Percentiles rank a stretch among this genome's conserved stretches.
phyloP scores from a whole-genome alignment of 2,888 invertebrate species.

The Gnatocerus cornutus region DNA sequence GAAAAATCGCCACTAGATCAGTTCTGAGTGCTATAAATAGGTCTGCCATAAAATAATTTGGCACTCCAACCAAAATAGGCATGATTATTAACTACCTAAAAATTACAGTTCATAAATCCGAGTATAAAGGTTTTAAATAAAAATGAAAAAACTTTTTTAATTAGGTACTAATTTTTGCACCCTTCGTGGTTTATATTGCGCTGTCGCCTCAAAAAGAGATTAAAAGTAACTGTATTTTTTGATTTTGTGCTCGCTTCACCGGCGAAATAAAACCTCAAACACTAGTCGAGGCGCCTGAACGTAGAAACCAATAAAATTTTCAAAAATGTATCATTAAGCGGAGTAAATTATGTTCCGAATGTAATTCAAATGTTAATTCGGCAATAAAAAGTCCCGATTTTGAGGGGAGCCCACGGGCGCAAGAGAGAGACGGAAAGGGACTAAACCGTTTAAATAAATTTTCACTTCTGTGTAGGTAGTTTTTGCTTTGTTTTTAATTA shows the following conservation, averaged over 20 bases:
- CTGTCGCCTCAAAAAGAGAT: not conserved
- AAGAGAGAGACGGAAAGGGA: not conserved
- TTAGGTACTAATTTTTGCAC: too few species aligned
- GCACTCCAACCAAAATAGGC: too few species aligned
- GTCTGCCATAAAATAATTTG: too few species aligned
- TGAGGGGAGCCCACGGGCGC: slow-evolving; percentile 4
- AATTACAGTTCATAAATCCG: too few species aligned
- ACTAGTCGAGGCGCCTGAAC: not conserved
- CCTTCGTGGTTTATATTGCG: too few species aligned
- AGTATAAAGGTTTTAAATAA: too few species aligned
- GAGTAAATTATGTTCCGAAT: slow-evolving; percentile 50
- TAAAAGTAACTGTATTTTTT: not conserved
- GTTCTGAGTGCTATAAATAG: too few species aligned
- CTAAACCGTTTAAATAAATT: slow-evolving; percentile 50
- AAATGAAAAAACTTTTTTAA: too few species aligned
- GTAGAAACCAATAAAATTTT: slow-evolving; percentile 41
- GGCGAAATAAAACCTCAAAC: not conserved
- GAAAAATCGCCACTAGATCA: too few species aligned
- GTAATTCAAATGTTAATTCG: slow-evolving; percentile 57
- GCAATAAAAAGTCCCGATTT: slow-evolving; percentile 52
- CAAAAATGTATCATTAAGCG: slow-evolving; percentile 46
- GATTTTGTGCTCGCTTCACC: too few species aligned
- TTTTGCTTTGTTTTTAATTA: slow-evolving; percentile 54
- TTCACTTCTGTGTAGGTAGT: slow-evolving; percentile 58
- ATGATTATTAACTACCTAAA: too few species aligned